Evolutionary conservation across 2,113 vertebrate genomes (phyloP), one percentile per base, ranked within the genome.

Genomic region (Rousettus leschenaultii): DNA sequence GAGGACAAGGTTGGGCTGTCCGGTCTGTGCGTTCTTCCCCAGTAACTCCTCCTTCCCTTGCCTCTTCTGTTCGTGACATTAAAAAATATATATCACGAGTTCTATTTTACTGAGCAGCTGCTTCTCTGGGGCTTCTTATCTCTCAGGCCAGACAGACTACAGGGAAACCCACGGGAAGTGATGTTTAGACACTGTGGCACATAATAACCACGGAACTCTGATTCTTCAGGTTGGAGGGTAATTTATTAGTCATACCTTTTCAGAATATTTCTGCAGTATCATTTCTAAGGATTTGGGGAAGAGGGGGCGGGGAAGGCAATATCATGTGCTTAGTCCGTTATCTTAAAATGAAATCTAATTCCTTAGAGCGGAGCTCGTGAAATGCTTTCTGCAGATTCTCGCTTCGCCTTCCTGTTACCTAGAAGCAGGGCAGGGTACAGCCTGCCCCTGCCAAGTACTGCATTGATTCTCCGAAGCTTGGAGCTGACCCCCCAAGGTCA

Each of bases 61-160:
- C 40, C 53, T 66, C 75, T 68, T 91, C 65, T 70, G n/a, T 22
- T n/a, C 26, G 3, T 30, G 22, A 40, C 12, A 55, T 68, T 30
- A 8, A 45, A 45, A 59, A 86, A 73, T 51, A 73, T 7, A 43
- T 51, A 65, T 48, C 43, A 18, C 87, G 65, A 74, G 6, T 24
- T 43, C 14, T 38, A 33, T n/a, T 78, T 96, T 78, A 71, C 80
- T 71, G 38, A 95, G 85, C 79, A 86, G 71, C 61, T 86, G 85
- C 55, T 82, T 96, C 63, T 89, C 55, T 71, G 74, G 21, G 68
- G n/a, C n/a, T n/a, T 77, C n/a, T 66, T 74, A 35, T 73, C 74
- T 94, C 40, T 94, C 38, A 48, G 35, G 71, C 83, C 89, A 55
- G 53, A 71, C 9, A n/a, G 51, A 26, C 65, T 75, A 9, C 9